Base-by-base conservation (phyloP, 2,113 vertebrate species). In the Xiphophorus hellerii region DNA sequence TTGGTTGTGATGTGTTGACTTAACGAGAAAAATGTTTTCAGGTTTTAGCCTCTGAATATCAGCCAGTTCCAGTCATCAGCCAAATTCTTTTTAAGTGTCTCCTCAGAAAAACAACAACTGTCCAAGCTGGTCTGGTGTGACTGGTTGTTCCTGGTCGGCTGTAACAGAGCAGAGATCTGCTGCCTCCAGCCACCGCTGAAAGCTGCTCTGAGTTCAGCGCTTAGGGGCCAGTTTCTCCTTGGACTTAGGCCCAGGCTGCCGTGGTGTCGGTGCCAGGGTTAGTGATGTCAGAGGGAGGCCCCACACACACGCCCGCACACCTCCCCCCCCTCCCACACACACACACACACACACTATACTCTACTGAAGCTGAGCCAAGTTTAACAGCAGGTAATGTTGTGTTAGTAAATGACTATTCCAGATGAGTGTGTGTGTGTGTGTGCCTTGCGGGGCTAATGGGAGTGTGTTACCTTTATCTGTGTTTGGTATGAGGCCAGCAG, bases 201-300 rank as follows among this genome's bases (percentile, higher is more conserved):
- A 39, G n/a, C 65, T 73, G 42, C 0, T 79, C 29, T 74, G 62
- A 48, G 33, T 60, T 69, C 60, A 64, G n/a, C 27, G 25, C 28
- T 22, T 28, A 33, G 25, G 65, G 31, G 25, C 62, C 37, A 30
- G 4, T 69, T 66, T 62, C 72, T 68, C 11, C 1, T 44, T 67
- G 69, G 62, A 74, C 30, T 2, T 9, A 3, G 61, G 65, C 74
- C 62, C 65, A 31, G 61, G 11, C 58, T 44, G 71, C 71, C 30
- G 33, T 12, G 22, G 44, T 20, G 62, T 25, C 20, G 5, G 14
- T 39, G 71, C 69, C 73, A 69, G 62, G 37, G 61, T 11, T 54
- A 17, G 14, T 76, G 64, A 71, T 35, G 81, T 83, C 74, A 77
- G 14, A 63, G 25, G 51, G 12, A 70, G 6, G 33, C 13, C 42